These are phyloP conservation scores for Kryptolebias ocellatus DNA, from an alignment of 2,797 vertebrate species.

Conservation along the genomic window DNA sequence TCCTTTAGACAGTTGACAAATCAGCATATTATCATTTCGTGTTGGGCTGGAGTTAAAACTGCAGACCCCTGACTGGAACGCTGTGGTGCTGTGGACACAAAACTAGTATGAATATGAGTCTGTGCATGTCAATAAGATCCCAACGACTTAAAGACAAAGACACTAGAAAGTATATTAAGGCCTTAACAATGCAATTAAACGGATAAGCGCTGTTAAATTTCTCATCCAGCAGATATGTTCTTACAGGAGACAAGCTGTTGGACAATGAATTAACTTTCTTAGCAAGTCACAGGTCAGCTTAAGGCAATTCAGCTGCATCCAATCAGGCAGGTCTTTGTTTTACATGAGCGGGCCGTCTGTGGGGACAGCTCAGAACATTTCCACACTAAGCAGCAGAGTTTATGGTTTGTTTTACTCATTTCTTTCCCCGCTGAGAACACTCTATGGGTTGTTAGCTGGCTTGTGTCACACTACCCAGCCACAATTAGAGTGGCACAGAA, in stretches of 20 bases:
- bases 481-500: constrained; percentile 66
- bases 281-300: constrained; percentile 29
- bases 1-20: too few relatives aligned
- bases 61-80: too few relatives aligned
- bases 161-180: neutral
- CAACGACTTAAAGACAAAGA: too few relatives aligned
- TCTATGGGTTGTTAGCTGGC: constrained; percentile 59
- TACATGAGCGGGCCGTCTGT: constrained; percentile 34
- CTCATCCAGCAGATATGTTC: constrained; percentile 8
- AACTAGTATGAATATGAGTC: too few relatives aligned
- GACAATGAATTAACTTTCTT: constrained; percentile 50
- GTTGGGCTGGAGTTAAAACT: too few relatives aligned
- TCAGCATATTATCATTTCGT: too few relatives aligned
- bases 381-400: constrained; percentile 44
- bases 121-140: too few relatives aligned
- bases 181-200: neutral
- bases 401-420: constrained; percentile 52
- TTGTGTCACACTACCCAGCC: constrained; percentile 57
- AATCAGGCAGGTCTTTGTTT: constrained; percentile 61
- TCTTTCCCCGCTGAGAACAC: constrained; percentile 55
- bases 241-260: constrained; percentile 13
- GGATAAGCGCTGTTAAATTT: neutral
- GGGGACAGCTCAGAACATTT: constrained; percentile 55
- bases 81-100: too few relatives aligned
- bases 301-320: constrained; percentile 38